Evolutionary conservation across 2,888 invertebrate genomes (phyloP), one percentile per base, ranked within the genome.

Genomic region (Meghimatium bilineatum): DNA sequence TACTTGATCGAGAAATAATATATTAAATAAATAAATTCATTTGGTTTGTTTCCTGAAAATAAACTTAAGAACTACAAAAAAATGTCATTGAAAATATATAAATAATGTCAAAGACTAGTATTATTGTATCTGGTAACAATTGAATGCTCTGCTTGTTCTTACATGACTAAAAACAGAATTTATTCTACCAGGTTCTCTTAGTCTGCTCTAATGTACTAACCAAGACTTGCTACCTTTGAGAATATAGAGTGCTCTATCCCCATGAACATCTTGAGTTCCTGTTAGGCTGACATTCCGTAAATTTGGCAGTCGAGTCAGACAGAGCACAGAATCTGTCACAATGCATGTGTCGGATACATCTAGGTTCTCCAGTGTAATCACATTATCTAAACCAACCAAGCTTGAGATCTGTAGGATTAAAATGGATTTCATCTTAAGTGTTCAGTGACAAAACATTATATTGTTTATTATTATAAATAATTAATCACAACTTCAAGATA

Each of bases 321-420:
- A 91, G 17, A 89, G 72, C 77, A 93, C 82, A 2, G 91, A 89
- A 74, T 92, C 92, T 10, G 91, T 90, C 3, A 89, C 87, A 34
- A 93, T 89, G n/a, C 78, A 85, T 14, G 92, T 93, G 81, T 90
- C 88, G 12, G 91, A 88, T 29, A 93, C 85, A 85, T 92, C 91
- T 72, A 93, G 84, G 0, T 88, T 85, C 78, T 91, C 90, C 72
- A 93, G 85, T 2, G 85, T 86, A 20, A 34, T 44, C 32, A 92
- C 87, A 14, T 88, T 82, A 77, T 92, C 87, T 34, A 93, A 86
- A 14, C 93, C 93, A 60, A 90, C 86, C 75, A 93, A 85, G 85
- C 91, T 90, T 66, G 86, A 85, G 5, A 93, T 87, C 92, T 91
- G 86, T 36, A 44, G 52, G n/a, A n/a, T 2, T 74, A 66, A 36